Evolutionary conservation across 2,113 vertebrate genomes (phyloP).

Genomic region (Apistogramma diplotaenia): DNA sequence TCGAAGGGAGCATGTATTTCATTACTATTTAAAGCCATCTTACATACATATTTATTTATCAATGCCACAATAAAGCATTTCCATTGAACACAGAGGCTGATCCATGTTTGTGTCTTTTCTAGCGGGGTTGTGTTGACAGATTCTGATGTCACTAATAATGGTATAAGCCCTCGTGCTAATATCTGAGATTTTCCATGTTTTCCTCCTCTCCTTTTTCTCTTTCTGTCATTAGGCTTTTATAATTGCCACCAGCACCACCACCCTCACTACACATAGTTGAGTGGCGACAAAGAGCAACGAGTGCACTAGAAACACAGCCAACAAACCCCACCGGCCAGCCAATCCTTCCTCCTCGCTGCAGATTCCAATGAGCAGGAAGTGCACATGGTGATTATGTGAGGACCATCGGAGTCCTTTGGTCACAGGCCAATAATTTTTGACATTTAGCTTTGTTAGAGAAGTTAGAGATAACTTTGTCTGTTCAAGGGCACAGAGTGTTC

Average conservation of each 20-base stretch:
- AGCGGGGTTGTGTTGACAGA: background rate
- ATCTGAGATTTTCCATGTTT: background rate
- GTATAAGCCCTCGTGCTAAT: background rate
- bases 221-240: background rate
- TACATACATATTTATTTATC: slow-evolving; percentile 53
- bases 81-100: slow-evolving; percentile 15
- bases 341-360: background rate
- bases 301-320: slow-evolving; percentile 69
- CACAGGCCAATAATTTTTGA: background rate
- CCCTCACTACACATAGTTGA: slow-evolving; percentile 2
- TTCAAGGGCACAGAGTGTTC: slow-evolving; percentile 30
- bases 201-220: background rate
- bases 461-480: background rate
- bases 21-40: slow-evolving; percentile 58
- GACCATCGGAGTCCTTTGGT: slow-evolving; percentile 25
- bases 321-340: background rate
- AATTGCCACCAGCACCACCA: background rate
- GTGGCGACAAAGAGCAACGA: slow-evolving; percentile 60
- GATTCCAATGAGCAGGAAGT: slow-evolving; percentile 30
- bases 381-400: background rate
- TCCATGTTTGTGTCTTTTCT: slow-evolving; percentile 5
- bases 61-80: slow-evolving; percentile 65
- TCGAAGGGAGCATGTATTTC: slow-evolving; percentile 10
- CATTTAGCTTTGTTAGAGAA: background rate
- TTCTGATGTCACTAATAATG: background rate